Percentiles rank a stretch among this genome's conserved stretches.
Conservation (phyloP, 2,113 vertebrate genomes). For the Paramisgurnus dabryanus region DNA sequence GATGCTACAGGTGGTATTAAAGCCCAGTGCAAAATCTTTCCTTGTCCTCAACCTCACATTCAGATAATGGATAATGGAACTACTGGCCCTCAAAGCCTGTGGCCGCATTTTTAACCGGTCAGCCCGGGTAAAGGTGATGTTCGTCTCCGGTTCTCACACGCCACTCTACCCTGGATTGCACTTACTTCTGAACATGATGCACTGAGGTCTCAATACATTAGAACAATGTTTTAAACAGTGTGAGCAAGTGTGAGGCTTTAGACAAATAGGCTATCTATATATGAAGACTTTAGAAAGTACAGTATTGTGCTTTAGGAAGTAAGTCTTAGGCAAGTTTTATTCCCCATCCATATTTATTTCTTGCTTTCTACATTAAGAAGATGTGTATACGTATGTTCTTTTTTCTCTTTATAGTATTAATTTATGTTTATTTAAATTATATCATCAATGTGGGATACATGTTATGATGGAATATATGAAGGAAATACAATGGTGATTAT, state of each 20-base stretch:
- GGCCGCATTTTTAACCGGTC: slow-evolving; percentile 52
- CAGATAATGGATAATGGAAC: slow-evolving; percentile 35
- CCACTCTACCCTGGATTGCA: slow-evolving; percentile 30
- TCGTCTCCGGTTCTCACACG: slow-evolving; percentile 52
- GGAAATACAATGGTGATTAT: no score
- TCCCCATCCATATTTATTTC: no score
- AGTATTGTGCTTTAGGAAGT: no score
- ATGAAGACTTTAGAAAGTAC: no score
- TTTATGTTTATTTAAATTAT: no score
- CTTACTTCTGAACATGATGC: not conserved
- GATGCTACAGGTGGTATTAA: slow-evolving; percentile 60
- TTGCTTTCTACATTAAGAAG: no score
- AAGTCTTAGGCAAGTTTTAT: no score
- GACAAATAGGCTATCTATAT: not conserved
- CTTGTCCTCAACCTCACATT: slow-evolving; percentile 54
- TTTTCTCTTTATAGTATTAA: no score
- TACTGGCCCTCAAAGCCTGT: slow-evolving; percentile 36
- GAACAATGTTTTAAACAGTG: not conserved
- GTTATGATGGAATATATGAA: no score
- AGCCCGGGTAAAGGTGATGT: slow-evolving; percentile 23
- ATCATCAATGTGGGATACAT: no score
- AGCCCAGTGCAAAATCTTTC: slow-evolving; percentile 48
- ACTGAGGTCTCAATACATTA: slow-evolving; percentile 17
- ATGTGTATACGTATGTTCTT: no score
- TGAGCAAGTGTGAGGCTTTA: not conserved